phyloP scores from a whole-genome alignment of 1,140 invertebrate genomes.

The Cydia fagiglandana region DNA sequence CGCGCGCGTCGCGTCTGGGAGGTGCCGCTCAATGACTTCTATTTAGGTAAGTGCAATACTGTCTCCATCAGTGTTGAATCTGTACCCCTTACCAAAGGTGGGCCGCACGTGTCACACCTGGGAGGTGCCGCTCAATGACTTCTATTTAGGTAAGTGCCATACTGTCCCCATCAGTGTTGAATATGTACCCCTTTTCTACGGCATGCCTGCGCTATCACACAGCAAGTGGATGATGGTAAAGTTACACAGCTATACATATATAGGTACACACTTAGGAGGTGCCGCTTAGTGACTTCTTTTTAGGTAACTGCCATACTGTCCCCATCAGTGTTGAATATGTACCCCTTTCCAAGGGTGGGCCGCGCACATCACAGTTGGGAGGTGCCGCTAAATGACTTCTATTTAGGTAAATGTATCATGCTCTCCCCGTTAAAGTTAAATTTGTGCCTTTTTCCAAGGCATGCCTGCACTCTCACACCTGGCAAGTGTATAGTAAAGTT shows the following conservation, averaged over 20 bases:
- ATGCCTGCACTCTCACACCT: constrained; percentile 73
- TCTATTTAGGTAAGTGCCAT: neutral
- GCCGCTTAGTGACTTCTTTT: constrained; percentile 38
- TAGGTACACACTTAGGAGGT: constrained; percentile 72
- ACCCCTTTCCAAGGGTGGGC: constrained; percentile 79
- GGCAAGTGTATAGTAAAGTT: constrained; percentile 47
- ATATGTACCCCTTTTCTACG: constrained; percentile 78
- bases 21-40: constrained; percentile 44
- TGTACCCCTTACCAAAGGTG: constrained; percentile 79
- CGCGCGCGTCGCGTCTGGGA: constrained; percentile 60
- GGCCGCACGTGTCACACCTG: constrained; percentile 59
- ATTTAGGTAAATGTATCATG: too few relatives aligned
- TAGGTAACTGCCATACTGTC: too few relatives aligned
- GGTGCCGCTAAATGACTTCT: constrained; percentile 43
- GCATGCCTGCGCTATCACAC: too few relatives aligned
- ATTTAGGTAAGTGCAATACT: neutral
- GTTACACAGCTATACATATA: too few relatives aligned
- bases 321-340: constrained; percentile 58
- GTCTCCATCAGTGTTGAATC: constrained; percentile 47
- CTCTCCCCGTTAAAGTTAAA: constrained; percentile 55
- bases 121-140: constrained; percentile 53
- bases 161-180: constrained; percentile 41
- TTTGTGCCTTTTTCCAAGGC: constrained; percentile 79
- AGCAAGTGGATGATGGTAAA: too few relatives aligned
- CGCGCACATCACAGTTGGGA: constrained; percentile 74